Evolutionary conservation across 2,888 invertebrate species (phyloP).

Genomic region (Gortyna flavago): DNA sequence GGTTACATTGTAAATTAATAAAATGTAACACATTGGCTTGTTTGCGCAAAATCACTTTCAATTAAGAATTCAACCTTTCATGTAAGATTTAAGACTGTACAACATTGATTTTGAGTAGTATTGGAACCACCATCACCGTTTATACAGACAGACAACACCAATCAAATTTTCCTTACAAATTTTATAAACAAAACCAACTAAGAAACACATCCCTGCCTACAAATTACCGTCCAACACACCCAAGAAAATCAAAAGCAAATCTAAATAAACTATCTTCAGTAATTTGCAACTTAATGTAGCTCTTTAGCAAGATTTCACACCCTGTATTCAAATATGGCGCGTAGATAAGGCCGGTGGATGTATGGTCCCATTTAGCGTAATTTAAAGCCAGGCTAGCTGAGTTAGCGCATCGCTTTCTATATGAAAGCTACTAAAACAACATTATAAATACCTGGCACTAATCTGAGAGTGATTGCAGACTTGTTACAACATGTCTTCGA

Average conservation of each 20-base stretch:
- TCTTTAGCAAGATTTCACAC: conserved; percentile 67
- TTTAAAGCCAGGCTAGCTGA: conserved; percentile 67
- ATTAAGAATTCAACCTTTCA: not conserved
- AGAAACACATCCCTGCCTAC: not conserved
- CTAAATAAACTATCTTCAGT: conserved; percentile 62
- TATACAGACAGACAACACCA: not conserved
- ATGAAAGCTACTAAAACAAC: conserved; percentile 64
- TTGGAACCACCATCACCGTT: not conserved
- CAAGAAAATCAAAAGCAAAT: conserved; percentile 62
- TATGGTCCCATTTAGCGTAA: conserved; percentile 73
- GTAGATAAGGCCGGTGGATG: conserved; percentile 70
- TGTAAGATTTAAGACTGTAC: not conserved
- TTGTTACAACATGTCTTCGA: conserved; percentile 51
- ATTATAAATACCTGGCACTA: conserved; percentile 65
- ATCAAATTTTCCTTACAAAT: not conserved
- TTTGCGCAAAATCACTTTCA: conserved; percentile 34
- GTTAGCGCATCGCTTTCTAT: conserved; percentile 68
- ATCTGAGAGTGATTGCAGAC: conserved; percentile 60
- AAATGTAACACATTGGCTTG: conserved; percentile 25
- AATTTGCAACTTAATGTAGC: conserved; percentile 68
- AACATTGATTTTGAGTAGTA: not conserved
- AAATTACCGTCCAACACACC: conserved; percentile 19
- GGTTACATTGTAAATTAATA: conserved; percentile 45
- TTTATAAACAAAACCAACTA: not conserved
- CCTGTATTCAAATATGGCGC: conserved; percentile 69